Conservation (phyloP, 2,797 vertebrate genomes). For the Chloroceryle amazona region DNA sequence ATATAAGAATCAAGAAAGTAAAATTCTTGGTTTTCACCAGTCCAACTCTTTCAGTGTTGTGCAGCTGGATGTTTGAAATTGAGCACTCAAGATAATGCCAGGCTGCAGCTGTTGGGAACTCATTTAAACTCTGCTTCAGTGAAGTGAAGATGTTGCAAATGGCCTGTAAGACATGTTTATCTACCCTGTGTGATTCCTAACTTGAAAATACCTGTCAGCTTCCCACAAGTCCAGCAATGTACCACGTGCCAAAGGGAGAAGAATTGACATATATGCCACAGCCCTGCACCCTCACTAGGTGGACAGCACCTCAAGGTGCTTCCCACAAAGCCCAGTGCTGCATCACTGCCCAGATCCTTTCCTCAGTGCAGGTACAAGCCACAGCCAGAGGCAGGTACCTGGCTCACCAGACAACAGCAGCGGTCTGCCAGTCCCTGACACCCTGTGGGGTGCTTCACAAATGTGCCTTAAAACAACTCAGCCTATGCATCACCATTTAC, state of each 20-base stretch:
- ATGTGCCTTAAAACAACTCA: accelerated
- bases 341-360: neutral
- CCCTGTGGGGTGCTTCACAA: neutral
- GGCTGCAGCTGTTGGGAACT: neutral
- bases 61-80: neutral
- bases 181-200: neutral
- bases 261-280: neutral
- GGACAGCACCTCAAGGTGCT: accelerated
- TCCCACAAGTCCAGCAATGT: neutral
- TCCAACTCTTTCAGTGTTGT: neutral
- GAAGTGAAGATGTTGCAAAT: neutral
- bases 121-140: neutral
- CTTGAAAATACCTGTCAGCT: neutral
- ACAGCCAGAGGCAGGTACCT: neutral
- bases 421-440: neutral
- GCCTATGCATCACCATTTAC: neutral
- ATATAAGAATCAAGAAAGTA: neutral
- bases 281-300: neutral
- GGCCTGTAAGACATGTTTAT: neutral
- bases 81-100: neutral
- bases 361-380: neutral
- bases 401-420: neutral
- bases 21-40: neutral
- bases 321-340: neutral
- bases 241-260: accelerated